Conservation (phyloP, 2,888 invertebrate genomes). For the Julus scandinavius region DNA sequence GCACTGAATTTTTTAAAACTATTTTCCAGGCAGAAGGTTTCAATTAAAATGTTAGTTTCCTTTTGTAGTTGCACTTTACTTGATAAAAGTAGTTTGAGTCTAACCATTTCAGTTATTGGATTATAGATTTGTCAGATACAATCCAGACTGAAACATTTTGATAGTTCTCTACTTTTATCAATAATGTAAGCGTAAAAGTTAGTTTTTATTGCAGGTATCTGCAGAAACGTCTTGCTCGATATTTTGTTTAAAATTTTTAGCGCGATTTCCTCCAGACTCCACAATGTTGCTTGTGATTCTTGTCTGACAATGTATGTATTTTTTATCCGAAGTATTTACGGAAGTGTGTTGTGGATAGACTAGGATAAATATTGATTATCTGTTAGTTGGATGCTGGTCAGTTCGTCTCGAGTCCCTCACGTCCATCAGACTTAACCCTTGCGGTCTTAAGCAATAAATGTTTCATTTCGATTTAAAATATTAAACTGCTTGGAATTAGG, state of each 20-base stretch:
- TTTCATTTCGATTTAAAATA: background rate
- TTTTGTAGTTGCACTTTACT: no score
- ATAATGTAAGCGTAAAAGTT: background rate
- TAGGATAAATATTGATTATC: conserved; percentile 16
- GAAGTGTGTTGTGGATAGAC: background rate
- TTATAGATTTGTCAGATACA: background rate
- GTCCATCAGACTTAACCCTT: background rate
- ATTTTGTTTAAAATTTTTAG: background rate
- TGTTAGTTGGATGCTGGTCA: background rate
- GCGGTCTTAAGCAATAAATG: background rate
- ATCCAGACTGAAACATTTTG: background rate
- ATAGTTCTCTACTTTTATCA: background rate
- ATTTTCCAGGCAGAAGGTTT: no score
- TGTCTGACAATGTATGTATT: background rate
- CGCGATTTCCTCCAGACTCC: background rate
- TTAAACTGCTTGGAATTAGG: conserved; percentile 6
- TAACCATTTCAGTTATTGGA: background rate
- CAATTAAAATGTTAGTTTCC: no score
- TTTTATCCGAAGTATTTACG: background rate
- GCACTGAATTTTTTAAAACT: no score
- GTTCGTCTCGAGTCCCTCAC: background rate
- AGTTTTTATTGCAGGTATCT: background rate
- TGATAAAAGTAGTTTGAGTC: background rate
- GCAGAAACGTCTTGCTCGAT: background rate
- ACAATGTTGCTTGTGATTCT: background rate